phyloP scores from a whole-genome alignment of 1,140 invertebrate species.

The Brachionus angularis region DNA sequence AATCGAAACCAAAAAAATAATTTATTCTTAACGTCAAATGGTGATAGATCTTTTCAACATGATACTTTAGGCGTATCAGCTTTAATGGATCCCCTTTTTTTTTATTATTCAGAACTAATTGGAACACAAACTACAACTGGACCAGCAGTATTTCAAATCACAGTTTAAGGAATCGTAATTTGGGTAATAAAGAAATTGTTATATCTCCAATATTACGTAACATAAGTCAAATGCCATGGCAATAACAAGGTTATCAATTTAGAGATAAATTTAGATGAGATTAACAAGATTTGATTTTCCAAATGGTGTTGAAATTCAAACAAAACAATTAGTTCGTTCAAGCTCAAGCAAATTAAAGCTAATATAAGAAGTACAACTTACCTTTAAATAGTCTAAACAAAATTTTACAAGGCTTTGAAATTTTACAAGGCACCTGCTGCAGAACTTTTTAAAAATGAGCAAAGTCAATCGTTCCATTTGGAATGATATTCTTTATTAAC shows the following conservation, averaged over 20 bases:
- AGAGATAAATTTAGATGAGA: conserved; percentile 45
- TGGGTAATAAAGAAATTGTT: conserved; percentile 47
- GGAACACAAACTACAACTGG: background rate
- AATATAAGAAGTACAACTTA: conserved; percentile 60
- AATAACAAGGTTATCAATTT: conserved; percentile 57
- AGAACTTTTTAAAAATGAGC: too few relatives aligned
- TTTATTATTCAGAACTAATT: conserved; percentile 53
- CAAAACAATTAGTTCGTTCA: conserved; percentile 17
- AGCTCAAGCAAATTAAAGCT: background rate
- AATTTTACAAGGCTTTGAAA: conserved; percentile 37
- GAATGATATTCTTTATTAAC: conserved; percentile 1
- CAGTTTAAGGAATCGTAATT: conserved; percentile 48
- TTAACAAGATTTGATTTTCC: conserved; percentile 54
- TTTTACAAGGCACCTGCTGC: conserved; percentile 6
- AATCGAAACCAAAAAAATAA: background rate
- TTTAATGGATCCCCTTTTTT: conserved; percentile 59
- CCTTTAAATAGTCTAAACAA: conserved; percentile 62
- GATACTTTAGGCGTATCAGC: conserved; percentile 58
- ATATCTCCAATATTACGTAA: conserved; percentile 54
- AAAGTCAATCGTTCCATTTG: too few relatives aligned
- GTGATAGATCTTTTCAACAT: conserved; percentile 56
- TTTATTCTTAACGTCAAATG: conserved; percentile 47
- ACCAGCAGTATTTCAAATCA: conserved; percentile 45
- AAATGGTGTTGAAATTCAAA: conserved; percentile 63
- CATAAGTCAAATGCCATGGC: conserved; percentile 46